Conservation (phyloP, 1,140 invertebrate genomes). For the Trichogramma pretiosum region DNA sequence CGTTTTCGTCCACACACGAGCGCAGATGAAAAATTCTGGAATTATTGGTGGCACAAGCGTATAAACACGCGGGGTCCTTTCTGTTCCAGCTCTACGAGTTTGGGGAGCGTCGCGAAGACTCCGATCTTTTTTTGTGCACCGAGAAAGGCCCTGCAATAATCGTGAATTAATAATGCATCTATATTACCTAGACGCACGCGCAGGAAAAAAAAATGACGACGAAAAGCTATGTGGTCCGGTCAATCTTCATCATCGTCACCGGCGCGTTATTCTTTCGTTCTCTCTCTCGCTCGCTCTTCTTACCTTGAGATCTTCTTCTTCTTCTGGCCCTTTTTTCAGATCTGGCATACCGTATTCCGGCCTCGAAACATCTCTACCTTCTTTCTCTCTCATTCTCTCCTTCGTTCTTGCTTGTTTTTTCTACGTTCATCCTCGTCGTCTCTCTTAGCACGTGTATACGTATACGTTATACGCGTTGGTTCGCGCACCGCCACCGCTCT, state of each 20-base stretch:
- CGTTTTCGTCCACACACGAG: too few species aligned
- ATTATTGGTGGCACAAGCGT: too few species aligned
- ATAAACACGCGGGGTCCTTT: too few species aligned
- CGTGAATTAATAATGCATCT: too few species aligned
- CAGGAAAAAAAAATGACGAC: constrained; percentile 1
- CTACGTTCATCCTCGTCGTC: constrained; percentile 3
- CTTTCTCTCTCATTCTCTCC: neutral
- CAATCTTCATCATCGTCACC: constrained; percentile 13
- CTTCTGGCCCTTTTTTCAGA: constrained; percentile 6
- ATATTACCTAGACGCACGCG: neutral
- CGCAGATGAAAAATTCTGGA: too few species aligned
- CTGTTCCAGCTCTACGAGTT: too few species aligned
- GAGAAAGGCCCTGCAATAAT: too few species aligned
- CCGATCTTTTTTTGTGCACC: too few species aligned
- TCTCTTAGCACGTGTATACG: too few species aligned
- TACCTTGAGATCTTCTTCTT: neutral
- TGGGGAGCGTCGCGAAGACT: too few species aligned
- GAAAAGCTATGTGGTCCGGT: constrained; percentile 11
- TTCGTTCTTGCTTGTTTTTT: constrained; percentile 2
- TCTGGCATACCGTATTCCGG: constrained; percentile 12
- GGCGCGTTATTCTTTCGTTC: constrained; percentile 3
- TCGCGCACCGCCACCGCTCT: too few species aligned
- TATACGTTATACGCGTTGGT: too few species aligned
- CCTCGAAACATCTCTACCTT: constrained; percentile 10
- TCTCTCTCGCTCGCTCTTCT: neutral